Evolutionary conservation across 53 echinoderm and acorn worm genomes (phyloP), one percentile per base, ranked within the genome.

Genomic region (Arbacia lixula): DNA sequence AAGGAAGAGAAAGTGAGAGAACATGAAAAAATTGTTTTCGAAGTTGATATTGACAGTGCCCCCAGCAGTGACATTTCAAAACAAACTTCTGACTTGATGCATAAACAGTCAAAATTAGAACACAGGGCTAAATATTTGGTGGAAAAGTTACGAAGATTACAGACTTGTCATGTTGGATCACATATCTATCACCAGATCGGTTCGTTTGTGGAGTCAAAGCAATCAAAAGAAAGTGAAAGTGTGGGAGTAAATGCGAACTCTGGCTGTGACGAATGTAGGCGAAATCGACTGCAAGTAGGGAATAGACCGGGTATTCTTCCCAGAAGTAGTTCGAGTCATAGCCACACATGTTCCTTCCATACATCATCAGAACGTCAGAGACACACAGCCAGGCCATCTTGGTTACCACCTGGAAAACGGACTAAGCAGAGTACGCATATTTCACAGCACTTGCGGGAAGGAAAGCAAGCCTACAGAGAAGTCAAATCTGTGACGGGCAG

Each of bases 181-280:
- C 91, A 91, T 67, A 34, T 81, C 27, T 79, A 93, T 57, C 88
- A 86, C 34, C 94, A 93, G 50, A 76, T 93, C 16, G 78, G 84
- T 27, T 88, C 75, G 33, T 85, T 91, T 91, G 89, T 93, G 19
- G 86, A 68, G 31, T 67, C 81, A 31, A 69, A 90, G 31, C 71
- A 86, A 10, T 28, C 67, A 29, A 55, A 67, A 77, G 86, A 86
- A 66, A 55, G 32, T 34, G 35, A 42, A 8, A 63, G 46, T 43
- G 16, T 49, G 19, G 35, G 11, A 16, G 46, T 20, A 21, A 49
- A 28, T 32, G 62, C 62, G n/a, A 42, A 16, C 14, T 27, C 26
- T 64, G 61, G 38, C 20, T 81, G 82, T 63, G 82, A 81, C 26
- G 82, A 81, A n/a, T 81, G 82, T 17, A 40, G 64, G 26, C 39